Evolutionary conservation across 2,113 vertebrate species (phyloP).

Genomic region (Pipra filicauda): DNA sequence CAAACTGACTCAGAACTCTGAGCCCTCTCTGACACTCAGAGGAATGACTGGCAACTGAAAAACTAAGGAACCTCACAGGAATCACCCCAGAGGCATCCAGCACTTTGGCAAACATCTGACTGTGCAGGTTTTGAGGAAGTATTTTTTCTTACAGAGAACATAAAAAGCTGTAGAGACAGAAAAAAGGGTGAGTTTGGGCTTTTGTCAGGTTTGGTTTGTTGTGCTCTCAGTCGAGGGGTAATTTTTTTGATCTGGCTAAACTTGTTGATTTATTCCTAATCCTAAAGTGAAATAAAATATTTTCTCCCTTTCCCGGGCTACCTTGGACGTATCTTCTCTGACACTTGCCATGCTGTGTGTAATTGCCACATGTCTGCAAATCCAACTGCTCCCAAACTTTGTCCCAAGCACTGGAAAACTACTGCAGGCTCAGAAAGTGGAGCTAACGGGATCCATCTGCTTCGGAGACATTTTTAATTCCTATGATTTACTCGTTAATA

Average conservation of each 20-base stretch:
- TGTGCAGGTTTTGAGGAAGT: not conserved
- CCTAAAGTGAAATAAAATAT: not conserved
- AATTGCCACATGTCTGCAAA: not conserved
- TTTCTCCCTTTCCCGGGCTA: not conserved
- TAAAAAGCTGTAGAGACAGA: not conserved
- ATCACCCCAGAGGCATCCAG: not conserved
- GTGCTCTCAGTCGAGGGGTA: not conserved
- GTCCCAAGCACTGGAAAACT: not conserved
- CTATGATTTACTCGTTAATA: not conserved
- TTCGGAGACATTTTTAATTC: conserved; percentile 13
- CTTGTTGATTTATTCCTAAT: not conserved
- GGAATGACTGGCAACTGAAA: not conserved
- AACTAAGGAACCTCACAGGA: not conserved
- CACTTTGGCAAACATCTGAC: not conserved
- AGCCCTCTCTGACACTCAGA: not conserved
- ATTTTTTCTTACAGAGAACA: not conserved
- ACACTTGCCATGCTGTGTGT: not conserved
- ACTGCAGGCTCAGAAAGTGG: not conserved
- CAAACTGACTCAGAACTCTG: not conserved
- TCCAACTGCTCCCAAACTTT: not conserved
- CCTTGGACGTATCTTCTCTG: not conserved
- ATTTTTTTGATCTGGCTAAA: not conserved
- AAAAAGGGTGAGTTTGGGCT: not conserved
- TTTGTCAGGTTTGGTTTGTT: not conserved
- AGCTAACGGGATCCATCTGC: conserved; percentile 11